Conservation (phyloP, 2,888 invertebrate genomes). For the Zhuqinia jingwanae region DNA sequence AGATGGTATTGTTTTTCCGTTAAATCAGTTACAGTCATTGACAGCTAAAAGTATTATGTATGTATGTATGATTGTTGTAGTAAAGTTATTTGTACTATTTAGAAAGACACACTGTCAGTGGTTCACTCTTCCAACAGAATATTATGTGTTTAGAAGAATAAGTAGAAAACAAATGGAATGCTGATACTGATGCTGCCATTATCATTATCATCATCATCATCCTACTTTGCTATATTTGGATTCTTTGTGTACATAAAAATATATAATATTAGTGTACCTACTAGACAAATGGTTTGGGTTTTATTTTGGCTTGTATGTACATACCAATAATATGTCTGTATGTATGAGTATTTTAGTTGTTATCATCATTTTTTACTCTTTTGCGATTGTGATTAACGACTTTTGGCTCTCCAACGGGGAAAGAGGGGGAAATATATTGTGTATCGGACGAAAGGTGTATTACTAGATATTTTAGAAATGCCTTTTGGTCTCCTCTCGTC, state of each 20-base stretch:
- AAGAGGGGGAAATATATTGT: constrained; percentile 33
- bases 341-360: background rate
- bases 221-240: constrained; percentile 15
- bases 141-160: too few species aligned
- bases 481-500: background rate
- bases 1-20: constrained; percentile 67
- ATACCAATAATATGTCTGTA: background rate
- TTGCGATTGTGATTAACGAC: constrained; percentile 66
- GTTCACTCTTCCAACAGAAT: too few species aligned
- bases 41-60: constrained; percentile 62
- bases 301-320: background rate
- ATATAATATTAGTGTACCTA: too few species aligned
- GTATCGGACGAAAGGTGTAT: constrained; percentile 30
- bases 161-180: too few species aligned
- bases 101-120: constrained; percentile 15
- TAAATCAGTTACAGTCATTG: constrained; percentile 68
- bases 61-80: constrained; percentile 3
- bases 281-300: too few species aligned
- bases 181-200: too few species aligned
- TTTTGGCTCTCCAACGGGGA: constrained; percentile 31
- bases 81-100: constrained; percentile 61
- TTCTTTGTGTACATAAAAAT: constrained; percentile 5
- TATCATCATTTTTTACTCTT: constrained; percentile 21
- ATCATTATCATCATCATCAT: too few species aligned
- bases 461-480: background rate